phyloP scores from a whole-genome alignment of 2,113 vertebrate species.

The Leucosticte australis region DNA sequence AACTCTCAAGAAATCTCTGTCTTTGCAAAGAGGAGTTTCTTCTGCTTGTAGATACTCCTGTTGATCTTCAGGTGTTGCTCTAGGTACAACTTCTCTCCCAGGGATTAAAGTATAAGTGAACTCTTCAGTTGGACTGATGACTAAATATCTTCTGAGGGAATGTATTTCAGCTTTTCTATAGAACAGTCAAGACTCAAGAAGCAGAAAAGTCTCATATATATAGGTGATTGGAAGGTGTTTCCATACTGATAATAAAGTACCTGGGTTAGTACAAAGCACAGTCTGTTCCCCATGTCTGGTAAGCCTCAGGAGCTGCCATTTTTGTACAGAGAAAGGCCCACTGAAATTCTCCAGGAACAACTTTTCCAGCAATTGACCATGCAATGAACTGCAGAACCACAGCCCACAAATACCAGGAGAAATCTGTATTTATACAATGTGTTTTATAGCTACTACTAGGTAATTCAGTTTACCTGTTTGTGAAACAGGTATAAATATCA shows the following conservation, averaged over 20 bases:
- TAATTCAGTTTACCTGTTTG: not conserved
- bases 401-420: not conserved
- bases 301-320: not conserved
- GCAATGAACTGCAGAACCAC: not conserved
- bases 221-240: not conserved
- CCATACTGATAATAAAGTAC: not conserved
- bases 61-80: not conserved
- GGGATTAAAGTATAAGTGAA: not conserved
- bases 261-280: not conserved
- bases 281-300: rapidly evolving
- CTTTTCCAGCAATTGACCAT: not conserved
- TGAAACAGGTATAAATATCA: not conserved
- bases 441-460: not conserved
- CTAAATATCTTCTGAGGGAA: not conserved
- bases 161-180: not conserved
- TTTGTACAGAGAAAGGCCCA: not conserved
- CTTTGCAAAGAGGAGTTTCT: not conserved
- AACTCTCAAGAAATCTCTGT: not conserved
- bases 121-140: not conserved
- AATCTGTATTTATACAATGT: not conserved
- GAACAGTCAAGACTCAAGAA: not conserved
- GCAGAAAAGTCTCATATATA: not conserved
- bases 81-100: not conserved
- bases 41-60: not conserved
- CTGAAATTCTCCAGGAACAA: not conserved